Evolutionary conservation across 2,113 vertebrate genomes (phyloP).

Genomic region (Bufo bufo): DNA sequence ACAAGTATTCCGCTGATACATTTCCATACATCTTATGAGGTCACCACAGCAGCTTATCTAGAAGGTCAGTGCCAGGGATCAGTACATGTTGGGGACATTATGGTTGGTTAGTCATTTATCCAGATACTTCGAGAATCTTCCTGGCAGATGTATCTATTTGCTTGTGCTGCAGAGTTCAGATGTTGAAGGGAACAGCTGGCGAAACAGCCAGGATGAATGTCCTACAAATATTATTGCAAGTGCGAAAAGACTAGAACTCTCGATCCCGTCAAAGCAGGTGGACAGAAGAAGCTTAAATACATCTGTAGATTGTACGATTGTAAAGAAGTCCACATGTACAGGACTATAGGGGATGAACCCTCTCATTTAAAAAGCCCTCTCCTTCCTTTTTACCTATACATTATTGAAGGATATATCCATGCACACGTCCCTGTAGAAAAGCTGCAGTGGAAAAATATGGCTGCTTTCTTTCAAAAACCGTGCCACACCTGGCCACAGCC

Average conservation of each 20-base stretch:
- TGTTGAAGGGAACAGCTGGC: not conserved
- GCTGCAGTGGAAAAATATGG: too few relatives aligned
- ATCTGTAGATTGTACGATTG: not conserved
- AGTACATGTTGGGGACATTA: not conserved
- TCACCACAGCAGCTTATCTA: not conserved
- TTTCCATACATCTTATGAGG: not conserved
- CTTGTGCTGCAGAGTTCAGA: not conserved
- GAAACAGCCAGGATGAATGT: not conserved
- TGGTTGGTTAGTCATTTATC: not conserved
- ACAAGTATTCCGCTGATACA: not conserved
- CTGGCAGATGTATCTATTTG: not conserved
- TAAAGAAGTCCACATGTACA: not conserved
- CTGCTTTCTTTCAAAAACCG: not conserved
- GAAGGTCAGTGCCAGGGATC: not conserved
- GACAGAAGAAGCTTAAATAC: not conserved
- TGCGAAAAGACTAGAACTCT: not conserved
- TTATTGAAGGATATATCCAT: too few relatives aligned
- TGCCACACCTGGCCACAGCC: too few relatives aligned
- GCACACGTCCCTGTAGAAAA: too few relatives aligned
- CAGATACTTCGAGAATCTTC: not conserved
- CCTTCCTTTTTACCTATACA: not conserved
- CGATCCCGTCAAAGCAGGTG: not conserved
- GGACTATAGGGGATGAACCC: too few relatives aligned
- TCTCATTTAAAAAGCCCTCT: not conserved
- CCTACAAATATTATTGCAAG: conserved; percentile 21